phyloP scores from a whole-genome alignment of 2,888 invertebrate genomes.

The Heliconius ethilla region DNA sequence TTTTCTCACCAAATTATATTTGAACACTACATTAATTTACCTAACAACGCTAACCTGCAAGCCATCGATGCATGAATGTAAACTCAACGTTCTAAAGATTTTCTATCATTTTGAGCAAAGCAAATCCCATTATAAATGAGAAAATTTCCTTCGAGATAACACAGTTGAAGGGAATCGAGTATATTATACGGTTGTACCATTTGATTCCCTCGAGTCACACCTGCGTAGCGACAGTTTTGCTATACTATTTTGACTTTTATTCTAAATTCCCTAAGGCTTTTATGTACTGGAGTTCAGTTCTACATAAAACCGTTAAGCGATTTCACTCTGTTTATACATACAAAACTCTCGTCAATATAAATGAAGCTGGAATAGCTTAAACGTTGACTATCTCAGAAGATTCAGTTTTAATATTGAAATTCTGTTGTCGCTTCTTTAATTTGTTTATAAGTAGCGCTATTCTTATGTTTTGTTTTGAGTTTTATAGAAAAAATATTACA shows the following conservation, averaged over 20 bases:
- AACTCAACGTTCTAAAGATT: constrained; percentile 27
- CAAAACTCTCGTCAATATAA: constrained; percentile 36
- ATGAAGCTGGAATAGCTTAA: constrained; percentile 37
- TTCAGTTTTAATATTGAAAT: constrained; percentile 6
- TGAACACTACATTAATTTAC: neutral
- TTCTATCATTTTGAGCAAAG: constrained; percentile 35
- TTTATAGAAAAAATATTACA: neutral
- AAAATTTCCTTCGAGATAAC: constrained; percentile 40
- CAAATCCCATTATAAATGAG: constrained; percentile 41
- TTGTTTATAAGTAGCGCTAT: neutral
- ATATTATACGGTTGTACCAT: constrained; percentile 44
- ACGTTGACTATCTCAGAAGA: constrained; percentile 26
- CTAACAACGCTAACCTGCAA: neutral
- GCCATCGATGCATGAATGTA: constrained; percentile 30
- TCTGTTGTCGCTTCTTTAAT: constrained; percentile 2
- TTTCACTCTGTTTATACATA: constrained; percentile 36
- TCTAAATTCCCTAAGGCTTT: neutral
- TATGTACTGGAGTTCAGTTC: neutral
- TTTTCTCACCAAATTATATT: neutral
- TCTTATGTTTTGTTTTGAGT: neutral
- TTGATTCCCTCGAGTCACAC: constrained; percentile 47
- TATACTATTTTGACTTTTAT: constrained; percentile 37
- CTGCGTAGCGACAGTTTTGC: constrained; percentile 39
- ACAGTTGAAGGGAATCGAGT: constrained; percentile 39
- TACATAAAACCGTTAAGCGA: constrained; percentile 38